Evolutionary conservation across 2,888 invertebrate genomes (phyloP), one percentile per base, ranked within the genome.

Genomic region (Xylocampa areola): DNA sequence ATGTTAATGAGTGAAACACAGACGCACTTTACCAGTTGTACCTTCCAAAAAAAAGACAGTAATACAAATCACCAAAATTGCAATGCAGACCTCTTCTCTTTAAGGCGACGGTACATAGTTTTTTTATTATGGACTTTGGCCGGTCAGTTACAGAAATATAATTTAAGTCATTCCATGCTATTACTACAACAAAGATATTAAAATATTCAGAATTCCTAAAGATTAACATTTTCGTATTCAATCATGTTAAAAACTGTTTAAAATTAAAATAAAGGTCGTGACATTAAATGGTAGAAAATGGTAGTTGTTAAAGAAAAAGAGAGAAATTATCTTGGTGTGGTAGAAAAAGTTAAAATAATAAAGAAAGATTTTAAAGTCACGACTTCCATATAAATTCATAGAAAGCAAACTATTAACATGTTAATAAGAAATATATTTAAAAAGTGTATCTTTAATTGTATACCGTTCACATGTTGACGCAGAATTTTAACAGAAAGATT

Each of bases 101-200:
- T n/a, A n/a, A n/a, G n/a, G n/a, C n/a, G n/a, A n/a, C n/a, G n/a
- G n/a, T n/a, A n/a, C n/a, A n/a, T n/a, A n/a, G n/a, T n/a, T n/a
- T n/a, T n/a, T n/a, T n/a, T n/a, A 19, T 33, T 52, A 36, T 29
- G 1, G 0, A 60, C 11, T 25, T 33, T 44, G 33, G 52, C 51
- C 29, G 52, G 59, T 52, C 11, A 58, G 14, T 47, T 1, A 5
- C 17, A 37, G 45, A 54, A 54, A 51, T 50, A 14, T 27, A 44
- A 33, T 35, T 35, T 55, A 36, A 64, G 47, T 65, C 70, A 73
- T 71, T 71, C 71, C 71, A 65, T 53, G 55, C 25, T 32, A 61
- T 50, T 41, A 29, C 19, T 54, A 21, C 64, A 67, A 68, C 41
- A 21, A 59, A 47, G 27, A 53, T 47, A 73, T 43, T 45, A 50